Evolutionary conservation across 2,888 invertebrate species (phyloP).

Genomic region (Trichopria drosophilae): DNA sequence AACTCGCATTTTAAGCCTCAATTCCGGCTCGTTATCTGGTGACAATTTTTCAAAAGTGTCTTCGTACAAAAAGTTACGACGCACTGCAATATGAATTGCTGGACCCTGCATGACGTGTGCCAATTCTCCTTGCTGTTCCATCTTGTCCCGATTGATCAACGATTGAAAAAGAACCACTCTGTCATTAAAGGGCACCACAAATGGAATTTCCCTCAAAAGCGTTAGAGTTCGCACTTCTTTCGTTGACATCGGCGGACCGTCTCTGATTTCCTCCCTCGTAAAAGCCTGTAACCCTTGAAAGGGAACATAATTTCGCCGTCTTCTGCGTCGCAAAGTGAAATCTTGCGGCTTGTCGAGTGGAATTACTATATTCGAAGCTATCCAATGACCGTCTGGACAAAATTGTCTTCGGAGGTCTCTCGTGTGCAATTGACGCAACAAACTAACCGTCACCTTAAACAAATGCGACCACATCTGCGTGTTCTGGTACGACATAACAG

Average conservation of each 20-base stretch:
- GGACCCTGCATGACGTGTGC: constrained; percentile 77
- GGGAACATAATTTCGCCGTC: constrained; percentile 59
- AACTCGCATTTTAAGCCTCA: constrained; percentile 83
- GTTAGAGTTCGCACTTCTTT: constrained; percentile 86
- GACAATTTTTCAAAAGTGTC: constrained; percentile 95
- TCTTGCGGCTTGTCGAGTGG: constrained; percentile 63
- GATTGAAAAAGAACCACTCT: constrained; percentile 84
- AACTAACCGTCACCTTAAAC: constrained; percentile 74
- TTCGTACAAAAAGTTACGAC: constrained; percentile 94
- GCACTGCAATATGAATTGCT: constrained; percentile 73
- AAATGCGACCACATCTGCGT: constrained; percentile 78
- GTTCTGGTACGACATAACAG: constrained; percentile 48
- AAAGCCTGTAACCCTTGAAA: constrained; percentile 64
- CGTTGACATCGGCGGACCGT: constrained; percentile 82
- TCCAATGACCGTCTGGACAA: constrained; percentile 74
- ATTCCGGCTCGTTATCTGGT: constrained; percentile 84
- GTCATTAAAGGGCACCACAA: constrained; percentile 89
- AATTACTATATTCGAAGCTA: constrained; percentile 59
- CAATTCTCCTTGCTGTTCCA: constrained; percentile 74
- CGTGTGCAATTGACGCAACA: constrained; percentile 80
- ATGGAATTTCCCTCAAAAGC: constrained; percentile 89
- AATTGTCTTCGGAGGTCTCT: constrained; percentile 83
- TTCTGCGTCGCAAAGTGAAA: constrained; percentile 60
- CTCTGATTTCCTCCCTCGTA: constrained; percentile 67
- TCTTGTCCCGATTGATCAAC: constrained; percentile 66